A percentile compares a stretch with the other conserved stretches of the same genome.
These are phyloP conservation scores for Eupithecia centaureata DNA, from an alignment of 2,888 invertebrate genomes.

Conservation along the genomic window DNA sequence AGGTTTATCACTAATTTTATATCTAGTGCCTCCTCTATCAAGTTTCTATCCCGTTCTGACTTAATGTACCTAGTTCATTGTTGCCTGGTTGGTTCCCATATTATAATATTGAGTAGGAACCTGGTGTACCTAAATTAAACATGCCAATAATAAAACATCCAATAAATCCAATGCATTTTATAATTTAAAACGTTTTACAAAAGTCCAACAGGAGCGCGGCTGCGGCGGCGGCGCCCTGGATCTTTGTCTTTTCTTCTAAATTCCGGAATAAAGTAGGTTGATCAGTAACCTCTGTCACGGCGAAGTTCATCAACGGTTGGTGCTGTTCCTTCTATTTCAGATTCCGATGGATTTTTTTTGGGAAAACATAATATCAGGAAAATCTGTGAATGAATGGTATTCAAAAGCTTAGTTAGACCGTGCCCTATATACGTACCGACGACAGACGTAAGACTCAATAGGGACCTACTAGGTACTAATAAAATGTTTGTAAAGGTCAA, in stretches of 20 bases:
- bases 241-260: background rate
- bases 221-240: too few species aligned
- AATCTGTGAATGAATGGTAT: background rate
- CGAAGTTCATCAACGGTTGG: background rate
- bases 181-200: background rate
- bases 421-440: background rate
- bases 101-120: too few species aligned
- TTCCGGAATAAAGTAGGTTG: too few species aligned
- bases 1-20: too few species aligned
- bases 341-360: background rate
- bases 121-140: too few species aligned
- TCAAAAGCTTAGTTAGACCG: background rate
- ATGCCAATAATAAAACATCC: background rate
- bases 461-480: too few species aligned
- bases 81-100: too few species aligned
- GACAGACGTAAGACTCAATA: too few species aligned
- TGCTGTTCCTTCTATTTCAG: background rate
- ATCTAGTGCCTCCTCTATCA: too few species aligned
- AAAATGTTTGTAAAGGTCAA: too few species aligned
- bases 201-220: background rate
- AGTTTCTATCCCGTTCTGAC: too few species aligned
- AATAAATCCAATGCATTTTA: background rate
- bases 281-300: background rate
- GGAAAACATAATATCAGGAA: slow-evolving; percentile 1
- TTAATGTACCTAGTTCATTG: too few species aligned